Base-by-base conservation (phyloP, 2,113 vertebrate species). In the Sclerurus mexicanus region DNA sequence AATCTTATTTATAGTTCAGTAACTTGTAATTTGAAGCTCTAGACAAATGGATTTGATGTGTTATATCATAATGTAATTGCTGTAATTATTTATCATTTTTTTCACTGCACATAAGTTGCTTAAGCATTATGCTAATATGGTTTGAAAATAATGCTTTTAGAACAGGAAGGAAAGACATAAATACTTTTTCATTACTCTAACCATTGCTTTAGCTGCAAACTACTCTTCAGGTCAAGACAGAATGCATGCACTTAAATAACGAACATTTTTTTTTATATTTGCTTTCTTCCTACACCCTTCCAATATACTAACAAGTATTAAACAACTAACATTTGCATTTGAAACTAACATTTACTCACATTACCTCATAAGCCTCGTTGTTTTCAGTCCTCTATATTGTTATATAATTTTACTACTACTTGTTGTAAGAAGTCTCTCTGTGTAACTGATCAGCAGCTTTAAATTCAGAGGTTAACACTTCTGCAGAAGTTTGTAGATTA, bases 51-150 rank as follows among this genome's bases (percentile, higher is more conserved):
- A 56, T 53, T 82, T 68, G 31, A 85, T 78, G 52, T 94, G 52
- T 84, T 39, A 89, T 67, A 86, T 80, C 55, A 59, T 75, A 78
- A 75, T 40, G 44, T 75, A 94, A 88, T 83, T 92, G 24, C 62
- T 80, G 42, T 79, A 90, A 82, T 95, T 91, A 80, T 81, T 96
- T 91, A 82, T 59, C 2, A 76, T 96, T 93, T 93, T 91, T 60
- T 89, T 91, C 62, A 76, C 40, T 82, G 52, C 25, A 68, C 13
- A 35, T 66, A 31, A 71, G 20, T 63, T 75, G 35, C 92, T 69
- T 71, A 69, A 94, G 37, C 6, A 2, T 85, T 93, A 56, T 52
- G 44, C 33, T 94, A 81, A 78, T 78, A 50, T 14, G 50, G 52
- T 87, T 94, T 85, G 30, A 77, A 85, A 68, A 89, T 30, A 72